Evolutionary conservation across 2,797 vertebrate genomes (phyloP).

Genomic region (Leptoclinus maculatus): DNA sequence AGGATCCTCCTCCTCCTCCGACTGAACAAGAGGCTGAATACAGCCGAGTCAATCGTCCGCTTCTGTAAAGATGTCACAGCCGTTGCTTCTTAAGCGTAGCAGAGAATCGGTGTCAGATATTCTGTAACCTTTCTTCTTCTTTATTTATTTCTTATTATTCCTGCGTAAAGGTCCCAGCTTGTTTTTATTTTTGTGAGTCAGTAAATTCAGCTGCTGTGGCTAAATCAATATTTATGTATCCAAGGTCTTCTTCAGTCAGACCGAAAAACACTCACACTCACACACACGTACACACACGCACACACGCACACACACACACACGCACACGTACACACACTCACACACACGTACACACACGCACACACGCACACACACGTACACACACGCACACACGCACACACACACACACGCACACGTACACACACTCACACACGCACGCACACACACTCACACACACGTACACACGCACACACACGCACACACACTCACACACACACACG

Average conservation of each 20-base stretch:
- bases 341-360: conserved; percentile 1
- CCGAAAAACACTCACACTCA: background rate
- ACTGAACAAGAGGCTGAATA: background rate
- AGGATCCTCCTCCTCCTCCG: too few relatives aligned
- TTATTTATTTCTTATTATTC: conserved; percentile 17
- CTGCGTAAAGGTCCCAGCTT: conserved; percentile 26
- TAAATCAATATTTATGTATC: conserved; percentile 65
- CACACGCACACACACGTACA: background rate
- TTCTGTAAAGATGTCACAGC: conserved; percentile 14
- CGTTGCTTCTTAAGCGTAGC: conserved; percentile 11
- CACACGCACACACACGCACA: conserved; percentile 9
- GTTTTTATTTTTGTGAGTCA: conserved; percentile 32
- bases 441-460: background rate
- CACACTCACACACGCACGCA: conserved; percentile 3
- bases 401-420: conserved; percentile 1
- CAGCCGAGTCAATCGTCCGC: background rate
- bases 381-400: conserved; percentile 8
- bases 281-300: background rate
- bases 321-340: conserved; percentile 1
- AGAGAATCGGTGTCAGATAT: conserved; percentile 5
- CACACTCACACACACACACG: conserved; percentile 4
- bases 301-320: conserved; percentile 8
- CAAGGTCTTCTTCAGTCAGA: conserved; percentile 23
- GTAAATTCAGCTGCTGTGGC: conserved; percentile 50
- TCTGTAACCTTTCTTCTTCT: background rate